A percentile compares a stretch with the other conserved stretches of the same genome.
phyloP scores from a whole-genome alignment of 2,888 invertebrate species.

The Cremastobaeus sp. region DNA sequence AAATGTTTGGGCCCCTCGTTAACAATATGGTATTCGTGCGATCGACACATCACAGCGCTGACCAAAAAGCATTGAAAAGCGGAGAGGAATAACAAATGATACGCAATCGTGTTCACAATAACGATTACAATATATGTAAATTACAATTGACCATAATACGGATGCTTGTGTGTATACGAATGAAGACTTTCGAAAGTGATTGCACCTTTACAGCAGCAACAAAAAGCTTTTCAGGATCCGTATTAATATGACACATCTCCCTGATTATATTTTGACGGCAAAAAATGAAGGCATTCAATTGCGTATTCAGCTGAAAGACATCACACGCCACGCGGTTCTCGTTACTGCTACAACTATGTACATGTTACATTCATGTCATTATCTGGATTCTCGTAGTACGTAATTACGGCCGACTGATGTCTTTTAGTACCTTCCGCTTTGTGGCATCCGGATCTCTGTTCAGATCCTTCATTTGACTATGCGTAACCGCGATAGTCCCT shows the following conservation, averaged over 20 bases:
- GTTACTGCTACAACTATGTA: slow-evolving; percentile 42
- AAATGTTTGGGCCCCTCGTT: not conserved
- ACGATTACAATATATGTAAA: slow-evolving; percentile 10
- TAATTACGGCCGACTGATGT: slow-evolving; percentile 67
- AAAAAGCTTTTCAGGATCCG: slow-evolving; percentile 17
- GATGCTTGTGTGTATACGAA: slow-evolving; percentile 18
- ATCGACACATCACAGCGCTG: not conserved
- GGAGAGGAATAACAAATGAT: not conserved
- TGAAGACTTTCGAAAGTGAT: slow-evolving; percentile 40
- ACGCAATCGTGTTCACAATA: slow-evolving; percentile 22
- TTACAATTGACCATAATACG: slow-evolving; percentile 6
- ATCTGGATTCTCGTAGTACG: slow-evolving; percentile 63
- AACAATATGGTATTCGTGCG: not conserved
- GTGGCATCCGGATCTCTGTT: slow-evolving; percentile 58
- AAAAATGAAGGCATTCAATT: slow-evolving; percentile 10
- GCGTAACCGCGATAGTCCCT: slow-evolving; percentile 46
- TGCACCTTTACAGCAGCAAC: slow-evolving; percentile 6
- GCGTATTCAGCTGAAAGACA: slow-evolving; percentile 15
- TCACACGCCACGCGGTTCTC: slow-evolving; percentile 26
- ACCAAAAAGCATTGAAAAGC: not conserved
- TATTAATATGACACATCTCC: slow-evolving; percentile 41
- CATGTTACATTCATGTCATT: slow-evolving; percentile 47
- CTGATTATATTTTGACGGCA: slow-evolving; percentile 9
- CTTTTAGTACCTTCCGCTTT: slow-evolving; percentile 66
- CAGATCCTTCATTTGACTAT: slow-evolving; percentile 51